Evolutionary conservation across 2,888 invertebrate species (phyloP).

Genomic region (Drosophila hamatofila): DNA sequence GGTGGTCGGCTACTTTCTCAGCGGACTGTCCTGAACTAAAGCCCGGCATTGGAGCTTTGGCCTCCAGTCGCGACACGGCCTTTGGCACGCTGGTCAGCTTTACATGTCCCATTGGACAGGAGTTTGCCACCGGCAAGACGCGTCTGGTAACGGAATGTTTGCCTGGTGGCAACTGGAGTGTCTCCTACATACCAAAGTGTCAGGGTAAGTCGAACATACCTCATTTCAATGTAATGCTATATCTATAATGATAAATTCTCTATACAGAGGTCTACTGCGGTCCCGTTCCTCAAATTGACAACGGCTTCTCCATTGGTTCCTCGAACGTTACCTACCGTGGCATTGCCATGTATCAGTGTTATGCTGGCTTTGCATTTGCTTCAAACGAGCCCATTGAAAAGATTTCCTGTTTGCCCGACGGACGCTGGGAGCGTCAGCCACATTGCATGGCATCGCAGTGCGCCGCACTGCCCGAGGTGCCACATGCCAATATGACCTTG

Average conservation of each 20-base stretch:
- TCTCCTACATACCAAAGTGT: constrained; percentile 95
- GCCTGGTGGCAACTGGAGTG: constrained; percentile 96
- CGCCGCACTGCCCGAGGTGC: constrained; percentile 93
- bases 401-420: constrained; percentile 95
- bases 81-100: constrained; percentile 95
- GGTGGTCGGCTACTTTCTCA: constrained; percentile 96
- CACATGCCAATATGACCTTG: constrained; percentile 94
- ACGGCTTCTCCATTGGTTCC: constrained; percentile 97
- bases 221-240: accelerated
- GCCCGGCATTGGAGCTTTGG: constrained; percentile 94
- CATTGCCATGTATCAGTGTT: constrained; percentile 97
- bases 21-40: constrained; percentile 95
- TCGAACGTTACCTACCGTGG: constrained; percentile 98
- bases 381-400: constrained; percentile 94
- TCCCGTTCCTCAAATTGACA: constrained; percentile 98
- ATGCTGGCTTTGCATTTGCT: constrained; percentile 97
- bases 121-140: constrained; percentile 95
- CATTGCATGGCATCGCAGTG: constrained; percentile 97
- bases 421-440: constrained; percentile 96
- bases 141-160: constrained; percentile 94
- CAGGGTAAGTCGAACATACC: constrained; percentile 88
- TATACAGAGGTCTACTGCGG: constrained; percentile 95
- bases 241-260: neutral
- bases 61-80: constrained; percentile 95
- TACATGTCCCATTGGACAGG: constrained; percentile 96